phyloP scores from a whole-genome alignment of 2,797 vertebrate genomes.

The Scolopax rusticola region DNA sequence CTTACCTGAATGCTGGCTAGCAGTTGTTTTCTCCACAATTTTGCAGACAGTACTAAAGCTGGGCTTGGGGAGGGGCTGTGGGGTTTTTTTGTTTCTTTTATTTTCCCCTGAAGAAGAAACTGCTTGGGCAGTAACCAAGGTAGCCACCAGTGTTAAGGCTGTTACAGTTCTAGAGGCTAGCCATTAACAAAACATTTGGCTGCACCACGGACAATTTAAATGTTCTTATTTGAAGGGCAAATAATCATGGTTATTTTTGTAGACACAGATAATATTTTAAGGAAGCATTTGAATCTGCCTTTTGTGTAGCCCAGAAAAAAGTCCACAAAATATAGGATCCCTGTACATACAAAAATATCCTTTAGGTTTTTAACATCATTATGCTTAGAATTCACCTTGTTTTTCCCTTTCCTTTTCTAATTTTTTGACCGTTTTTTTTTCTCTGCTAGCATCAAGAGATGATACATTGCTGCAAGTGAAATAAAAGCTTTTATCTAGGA shows the following conservation, averaged over 20 bases:
- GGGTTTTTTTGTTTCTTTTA: neutral
- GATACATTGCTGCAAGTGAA: conserved; percentile 17
- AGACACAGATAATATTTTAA: neutral
- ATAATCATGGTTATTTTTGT: neutral
- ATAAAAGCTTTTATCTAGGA: conserved; percentile 20
- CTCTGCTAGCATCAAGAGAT: neutral
- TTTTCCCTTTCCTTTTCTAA: neutral
- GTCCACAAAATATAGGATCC: neutral
- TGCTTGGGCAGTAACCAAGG: neutral
- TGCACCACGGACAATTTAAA: neutral
- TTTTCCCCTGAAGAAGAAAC: neutral
- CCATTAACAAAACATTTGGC: neutral
- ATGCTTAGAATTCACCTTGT: neutral
- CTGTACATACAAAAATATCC: neutral
- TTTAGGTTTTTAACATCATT: neutral
- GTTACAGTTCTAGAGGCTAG: neutral
- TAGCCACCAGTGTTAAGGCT: neutral
- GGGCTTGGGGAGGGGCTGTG: neutral
- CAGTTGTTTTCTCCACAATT: neutral
- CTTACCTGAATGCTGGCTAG: neutral
- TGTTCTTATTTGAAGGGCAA: conserved; percentile 15
- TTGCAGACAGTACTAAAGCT: neutral
- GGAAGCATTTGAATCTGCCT: neutral
- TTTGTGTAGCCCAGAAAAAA: neutral
- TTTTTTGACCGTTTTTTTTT: neutral